These are phyloP conservation scores for Sinohyriopsis cumingii DNA, from an alignment of 2,888 invertebrate species.

Conservation along the genomic window DNA sequence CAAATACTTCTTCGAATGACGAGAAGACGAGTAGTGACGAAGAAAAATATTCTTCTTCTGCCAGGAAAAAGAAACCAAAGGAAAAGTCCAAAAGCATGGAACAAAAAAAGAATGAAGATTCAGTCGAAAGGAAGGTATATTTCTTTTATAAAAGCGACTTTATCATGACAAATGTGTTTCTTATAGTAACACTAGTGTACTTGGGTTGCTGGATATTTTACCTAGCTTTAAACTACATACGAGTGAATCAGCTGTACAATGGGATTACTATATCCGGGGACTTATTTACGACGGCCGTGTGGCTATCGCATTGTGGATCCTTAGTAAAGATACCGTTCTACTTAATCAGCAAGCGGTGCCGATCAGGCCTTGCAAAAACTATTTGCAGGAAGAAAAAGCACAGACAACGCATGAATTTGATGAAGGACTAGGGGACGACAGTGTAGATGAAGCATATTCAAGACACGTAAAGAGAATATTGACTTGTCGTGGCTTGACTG, in stretches of 20 bases:
- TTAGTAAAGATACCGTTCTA: constrained; percentile 23
- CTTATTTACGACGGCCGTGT: constrained; percentile 19
- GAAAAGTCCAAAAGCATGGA: neutral
- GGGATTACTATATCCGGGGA: constrained; percentile 23
- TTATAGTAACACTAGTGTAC: constrained; percentile 33
- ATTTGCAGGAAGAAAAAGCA: too few relatives aligned
- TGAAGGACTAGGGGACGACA: too few relatives aligned
- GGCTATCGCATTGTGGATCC: constrained; percentile 19
- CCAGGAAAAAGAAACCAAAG: constrained; percentile 4
- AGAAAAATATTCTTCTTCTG: too few relatives aligned
- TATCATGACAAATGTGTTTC: constrained; percentile 36
- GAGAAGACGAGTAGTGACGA: neutral
- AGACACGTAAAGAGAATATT: too few relatives aligned
- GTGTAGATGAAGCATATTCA: too few relatives aligned
- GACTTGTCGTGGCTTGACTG: too few relatives aligned
- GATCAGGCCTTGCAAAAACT: too few relatives aligned
- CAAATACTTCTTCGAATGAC: neutral
- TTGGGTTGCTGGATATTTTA: constrained; percentile 50
- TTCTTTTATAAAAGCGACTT: constrained; percentile 41
- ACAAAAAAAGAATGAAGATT: constrained; percentile 7
- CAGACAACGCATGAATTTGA: too few relatives aligned
- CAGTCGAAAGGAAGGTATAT: constrained; percentile 26
- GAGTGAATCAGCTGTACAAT: constrained; percentile 31
- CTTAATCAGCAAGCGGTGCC: constrained; percentile 5
- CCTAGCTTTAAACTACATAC: constrained; percentile 38